phyloP scores from a whole-genome alignment of 2,113 vertebrate genomes.

The Hiodon tergisus region DNA sequence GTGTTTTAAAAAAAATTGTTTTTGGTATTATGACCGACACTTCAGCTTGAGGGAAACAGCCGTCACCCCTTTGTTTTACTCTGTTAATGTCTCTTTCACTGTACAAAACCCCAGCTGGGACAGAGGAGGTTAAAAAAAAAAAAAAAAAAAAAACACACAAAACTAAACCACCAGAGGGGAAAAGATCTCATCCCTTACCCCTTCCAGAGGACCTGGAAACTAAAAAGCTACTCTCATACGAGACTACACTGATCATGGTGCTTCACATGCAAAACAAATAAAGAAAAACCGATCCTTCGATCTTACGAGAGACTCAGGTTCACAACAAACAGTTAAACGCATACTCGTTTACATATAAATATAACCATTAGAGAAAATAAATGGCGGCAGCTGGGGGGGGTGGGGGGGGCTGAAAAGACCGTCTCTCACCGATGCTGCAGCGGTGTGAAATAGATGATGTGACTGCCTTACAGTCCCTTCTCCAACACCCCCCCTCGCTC shows the following conservation, averaged over 20 bases:
- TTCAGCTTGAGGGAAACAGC: no score
- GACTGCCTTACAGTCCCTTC: constrained; percentile 36
- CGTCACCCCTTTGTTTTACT: not conserved
- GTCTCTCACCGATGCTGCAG: constrained; percentile 35
- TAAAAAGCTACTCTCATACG: not conserved
- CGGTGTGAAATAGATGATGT: constrained; percentile 38
- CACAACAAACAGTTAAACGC: not conserved
- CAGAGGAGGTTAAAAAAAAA: not conserved
- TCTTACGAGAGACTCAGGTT: not conserved
- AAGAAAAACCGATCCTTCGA: not conserved
- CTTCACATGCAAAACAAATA: not conserved
- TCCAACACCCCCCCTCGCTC: constrained; percentile 34
- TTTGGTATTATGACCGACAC: no score
- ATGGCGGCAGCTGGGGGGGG: constrained; percentile 12
- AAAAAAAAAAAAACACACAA: not conserved
- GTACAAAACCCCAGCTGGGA: not conserved
- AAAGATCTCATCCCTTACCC: not conserved
- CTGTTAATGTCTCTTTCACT: not conserved
- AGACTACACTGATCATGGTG: not conserved
- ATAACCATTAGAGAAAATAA: constrained; percentile 8
- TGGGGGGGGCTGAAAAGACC: constrained; percentile 15
- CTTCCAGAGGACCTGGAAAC: constrained; percentile 7
- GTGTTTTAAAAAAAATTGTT: no score
- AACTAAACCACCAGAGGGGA: constrained; percentile 13
- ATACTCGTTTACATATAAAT: not conserved